These are phyloP conservation scores for Adelphocoris suturalis DNA, from an alignment of 2,888 invertebrate genomes.

Conservation along the genomic window DNA sequence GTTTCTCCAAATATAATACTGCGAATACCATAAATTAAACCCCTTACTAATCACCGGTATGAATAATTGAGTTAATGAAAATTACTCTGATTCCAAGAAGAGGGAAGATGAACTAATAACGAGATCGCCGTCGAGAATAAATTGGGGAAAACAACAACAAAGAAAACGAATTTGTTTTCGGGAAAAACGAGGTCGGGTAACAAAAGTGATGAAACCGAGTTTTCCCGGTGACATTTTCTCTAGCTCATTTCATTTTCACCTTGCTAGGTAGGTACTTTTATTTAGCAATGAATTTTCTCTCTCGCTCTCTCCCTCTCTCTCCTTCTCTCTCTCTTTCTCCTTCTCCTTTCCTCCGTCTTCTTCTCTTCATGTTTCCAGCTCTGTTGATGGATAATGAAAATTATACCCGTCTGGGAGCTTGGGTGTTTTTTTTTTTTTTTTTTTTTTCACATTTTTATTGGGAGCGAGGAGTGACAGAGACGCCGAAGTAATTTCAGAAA, in stretches of 20 bases:
- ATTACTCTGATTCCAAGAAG: too few species aligned
- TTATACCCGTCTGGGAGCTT: conserved; percentile 32
- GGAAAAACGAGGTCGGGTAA: background rate
- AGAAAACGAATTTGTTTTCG: background rate
- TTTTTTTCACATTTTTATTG: background rate
- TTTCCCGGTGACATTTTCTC: conserved; percentile 54
- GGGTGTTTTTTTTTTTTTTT: background rate
- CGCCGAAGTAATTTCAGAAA: conserved; percentile 44
- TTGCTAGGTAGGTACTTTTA: conserved; percentile 57
- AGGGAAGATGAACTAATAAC: background rate
- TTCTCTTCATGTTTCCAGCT: conserved; percentile 41
- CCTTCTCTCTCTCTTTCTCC: background rate
- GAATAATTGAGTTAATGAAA: too few species aligned
- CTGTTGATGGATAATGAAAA: conserved; percentile 64
- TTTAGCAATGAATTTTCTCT: conserved; percentile 57
- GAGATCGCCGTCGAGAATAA: background rate
- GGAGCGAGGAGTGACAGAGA: background rate
- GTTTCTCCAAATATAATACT: too few species aligned
- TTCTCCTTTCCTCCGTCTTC: too few species aligned
- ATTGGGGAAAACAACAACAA: conserved; percentile 18
- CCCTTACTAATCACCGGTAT: too few species aligned
- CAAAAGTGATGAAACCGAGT: conserved; percentile 56
- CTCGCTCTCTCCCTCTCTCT: background rate
- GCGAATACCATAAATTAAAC: too few species aligned
- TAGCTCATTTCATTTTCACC: conserved; percentile 58